Evolutionary conservation across 2,797 vertebrate species (phyloP).

Genomic region (Heteromormyrus szaboi): DNA sequence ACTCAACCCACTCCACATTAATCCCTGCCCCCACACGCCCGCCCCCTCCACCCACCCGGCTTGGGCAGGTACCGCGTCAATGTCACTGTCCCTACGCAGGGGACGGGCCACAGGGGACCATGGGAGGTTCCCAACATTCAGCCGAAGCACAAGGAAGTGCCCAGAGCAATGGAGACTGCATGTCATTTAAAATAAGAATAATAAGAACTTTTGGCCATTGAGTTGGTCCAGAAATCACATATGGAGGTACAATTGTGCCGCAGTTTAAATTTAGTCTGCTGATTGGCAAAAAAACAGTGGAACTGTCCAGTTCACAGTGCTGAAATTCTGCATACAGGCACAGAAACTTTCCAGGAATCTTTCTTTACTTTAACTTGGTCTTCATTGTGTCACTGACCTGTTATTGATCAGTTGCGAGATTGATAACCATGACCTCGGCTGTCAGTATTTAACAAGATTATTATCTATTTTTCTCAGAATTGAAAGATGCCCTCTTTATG

Average conservation of each 20-base stretch:
- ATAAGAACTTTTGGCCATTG: neutral
- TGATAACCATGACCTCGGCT: neutral
- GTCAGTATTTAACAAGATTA: neutral
- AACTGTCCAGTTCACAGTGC: conserved; percentile 4
- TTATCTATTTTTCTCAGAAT: neutral
- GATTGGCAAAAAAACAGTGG: neutral
- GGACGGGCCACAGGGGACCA: neutral
- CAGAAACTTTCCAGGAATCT: neutral
- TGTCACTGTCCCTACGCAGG: neutral
- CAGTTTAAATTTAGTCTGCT: neutral
- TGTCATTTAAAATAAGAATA: neutral
- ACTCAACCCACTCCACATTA: neutral
- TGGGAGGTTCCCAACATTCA: neutral
- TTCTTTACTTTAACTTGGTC: neutral
- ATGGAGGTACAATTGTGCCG: neutral
- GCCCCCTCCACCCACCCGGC: neutral
- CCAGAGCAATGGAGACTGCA: neutral
- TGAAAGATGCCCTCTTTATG: neutral
- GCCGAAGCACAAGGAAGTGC: neutral
- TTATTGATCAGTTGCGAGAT: neutral
- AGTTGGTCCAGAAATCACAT: neutral
- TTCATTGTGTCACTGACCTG: neutral
- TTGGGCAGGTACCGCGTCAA: neutral
- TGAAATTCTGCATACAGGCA: neutral
- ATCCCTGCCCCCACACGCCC: neutral